phyloP scores from a whole-genome alignment of 1,140 invertebrate genomes.

The Drosophila nannoptera region DNA sequence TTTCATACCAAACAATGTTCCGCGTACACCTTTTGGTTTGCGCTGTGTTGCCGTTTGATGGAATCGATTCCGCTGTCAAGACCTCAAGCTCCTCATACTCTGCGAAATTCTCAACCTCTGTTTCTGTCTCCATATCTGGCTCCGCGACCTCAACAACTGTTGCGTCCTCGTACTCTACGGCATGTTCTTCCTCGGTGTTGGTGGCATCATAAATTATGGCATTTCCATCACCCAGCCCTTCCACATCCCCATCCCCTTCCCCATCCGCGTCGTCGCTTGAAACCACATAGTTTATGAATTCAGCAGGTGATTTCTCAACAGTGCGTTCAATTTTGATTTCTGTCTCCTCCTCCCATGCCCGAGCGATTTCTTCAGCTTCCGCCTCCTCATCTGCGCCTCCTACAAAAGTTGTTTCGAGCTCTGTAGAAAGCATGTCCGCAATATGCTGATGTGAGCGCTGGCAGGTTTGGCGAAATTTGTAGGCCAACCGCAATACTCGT shows the following conservation, averaged over 20 bases:
- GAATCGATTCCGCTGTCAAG: slow-evolving; percentile 18
- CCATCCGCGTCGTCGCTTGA: slow-evolving; percentile 1
- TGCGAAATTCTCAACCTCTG: slow-evolving; percentile 44
- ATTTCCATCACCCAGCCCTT: background rate
- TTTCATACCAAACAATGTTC: slow-evolving; percentile 2
- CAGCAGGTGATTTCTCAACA: slow-evolving; percentile 5
- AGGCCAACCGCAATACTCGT: slow-evolving; percentile 42
- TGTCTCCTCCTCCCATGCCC: slow-evolving; percentile 47
- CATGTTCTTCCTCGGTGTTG: slow-evolving; percentile 29
- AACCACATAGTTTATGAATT: slow-evolving; percentile 36
- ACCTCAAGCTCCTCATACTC: slow-evolving; percentile 62
- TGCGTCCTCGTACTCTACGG: slow-evolving; percentile 35
- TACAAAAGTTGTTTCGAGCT: slow-evolving; percentile 17
- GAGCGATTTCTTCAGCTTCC: slow-evolving; percentile 37
- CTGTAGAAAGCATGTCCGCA: slow-evolving; percentile 51
- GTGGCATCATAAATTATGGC: slow-evolving; percentile 41
- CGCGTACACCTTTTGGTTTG: background rate
- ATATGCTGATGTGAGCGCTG: slow-evolving; percentile 67
- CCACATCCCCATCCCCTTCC: slow-evolving; percentile 17
- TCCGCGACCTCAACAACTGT: slow-evolving; percentile 36
- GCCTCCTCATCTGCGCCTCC: slow-evolving; percentile 23
- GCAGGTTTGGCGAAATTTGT: slow-evolving; percentile 64
- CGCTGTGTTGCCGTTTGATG: background rate
- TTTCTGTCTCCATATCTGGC: slow-evolving; percentile 23
- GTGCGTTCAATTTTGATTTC: slow-evolving; percentile 44